Conservation (phyloP, 2,797 vertebrate genomes). For the Sphaeramia orbicularis region DNA sequence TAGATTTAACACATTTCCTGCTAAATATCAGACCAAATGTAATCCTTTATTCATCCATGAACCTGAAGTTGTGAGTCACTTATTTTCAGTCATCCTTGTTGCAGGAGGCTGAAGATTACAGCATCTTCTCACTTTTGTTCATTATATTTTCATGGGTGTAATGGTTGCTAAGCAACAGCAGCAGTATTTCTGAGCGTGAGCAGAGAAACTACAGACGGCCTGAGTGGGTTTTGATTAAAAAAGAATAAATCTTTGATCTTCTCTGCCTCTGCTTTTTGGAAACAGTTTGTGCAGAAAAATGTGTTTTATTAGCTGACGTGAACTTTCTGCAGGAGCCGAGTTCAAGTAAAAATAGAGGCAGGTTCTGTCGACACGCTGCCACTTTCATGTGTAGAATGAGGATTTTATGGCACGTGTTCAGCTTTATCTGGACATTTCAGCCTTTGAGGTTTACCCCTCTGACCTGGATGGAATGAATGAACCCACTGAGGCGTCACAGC, state of each 20-base stretch:
- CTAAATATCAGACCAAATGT: not conserved
- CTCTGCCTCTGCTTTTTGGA: constrained; percentile 18
- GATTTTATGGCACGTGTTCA: too few species aligned
- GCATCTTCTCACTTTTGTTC: constrained; percentile 58
- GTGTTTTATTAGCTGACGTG: too few species aligned
- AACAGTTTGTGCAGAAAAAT: constrained; percentile 12
- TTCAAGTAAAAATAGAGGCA: too few species aligned
- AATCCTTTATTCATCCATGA: not conserved
- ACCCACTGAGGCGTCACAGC: too few species aligned
- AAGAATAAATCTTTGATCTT: constrained; percentile 53
- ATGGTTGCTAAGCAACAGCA: constrained; percentile 78
- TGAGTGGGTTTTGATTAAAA: constrained; percentile 64
- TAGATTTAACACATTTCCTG: not conserved
- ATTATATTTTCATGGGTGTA: constrained; percentile 64
- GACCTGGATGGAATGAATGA: too few species aligned
- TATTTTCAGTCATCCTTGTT: constrained; percentile 22
- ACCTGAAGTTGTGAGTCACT: constrained; percentile 8
- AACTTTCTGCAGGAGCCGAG: too few species aligned
- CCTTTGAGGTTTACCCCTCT: too few species aligned
- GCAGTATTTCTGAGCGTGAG: constrained; percentile 40
- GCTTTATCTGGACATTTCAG: too few species aligned
- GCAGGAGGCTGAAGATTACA: constrained; percentile 48
- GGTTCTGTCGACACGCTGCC: too few species aligned
- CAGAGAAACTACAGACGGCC: constrained; percentile 34
- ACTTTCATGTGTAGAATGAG: too few species aligned